Conservation (phyloP, 1,140 invertebrate genomes). For the Ceratitis capitata region DNA sequence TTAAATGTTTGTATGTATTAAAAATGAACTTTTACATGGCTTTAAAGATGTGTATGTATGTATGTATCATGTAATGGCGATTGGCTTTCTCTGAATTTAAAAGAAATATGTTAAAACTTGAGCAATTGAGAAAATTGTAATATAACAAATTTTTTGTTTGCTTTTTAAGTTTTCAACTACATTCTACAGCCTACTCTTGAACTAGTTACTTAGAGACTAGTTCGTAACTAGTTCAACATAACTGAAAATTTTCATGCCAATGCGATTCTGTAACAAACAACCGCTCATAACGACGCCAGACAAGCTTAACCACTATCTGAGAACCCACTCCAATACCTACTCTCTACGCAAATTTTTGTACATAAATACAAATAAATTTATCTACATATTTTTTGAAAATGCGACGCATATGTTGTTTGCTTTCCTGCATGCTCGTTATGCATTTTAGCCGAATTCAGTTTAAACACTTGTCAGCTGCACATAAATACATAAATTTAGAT, state of each 20-base stretch:
- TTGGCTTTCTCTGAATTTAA: too few species aligned
- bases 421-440: not conserved
- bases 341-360: too few species aligned
- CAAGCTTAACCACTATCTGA: too few species aligned
- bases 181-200: too few species aligned
- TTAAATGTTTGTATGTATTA: not conserved
- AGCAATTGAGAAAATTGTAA: too few species aligned
- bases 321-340: too few species aligned
- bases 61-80: not conserved
- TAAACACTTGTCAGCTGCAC: not conserved
- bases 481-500: not conserved
- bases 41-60: not conserved
- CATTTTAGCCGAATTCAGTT: not conserved
- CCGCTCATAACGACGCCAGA: not conserved
- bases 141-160: not conserved
- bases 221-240: not conserved
- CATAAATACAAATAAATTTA: too few species aligned
- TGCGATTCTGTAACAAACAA: not conserved
- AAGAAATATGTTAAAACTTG: too few species aligned
- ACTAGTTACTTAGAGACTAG: not conserved
- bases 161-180: conserved; percentile 21
- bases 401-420: not conserved
- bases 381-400: not conserved
- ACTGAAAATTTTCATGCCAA: not conserved
- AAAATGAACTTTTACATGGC: too few species aligned